Base-by-base conservation (phyloP, 2,888 invertebrate species). In the Dryobotodes eremita region DNA sequence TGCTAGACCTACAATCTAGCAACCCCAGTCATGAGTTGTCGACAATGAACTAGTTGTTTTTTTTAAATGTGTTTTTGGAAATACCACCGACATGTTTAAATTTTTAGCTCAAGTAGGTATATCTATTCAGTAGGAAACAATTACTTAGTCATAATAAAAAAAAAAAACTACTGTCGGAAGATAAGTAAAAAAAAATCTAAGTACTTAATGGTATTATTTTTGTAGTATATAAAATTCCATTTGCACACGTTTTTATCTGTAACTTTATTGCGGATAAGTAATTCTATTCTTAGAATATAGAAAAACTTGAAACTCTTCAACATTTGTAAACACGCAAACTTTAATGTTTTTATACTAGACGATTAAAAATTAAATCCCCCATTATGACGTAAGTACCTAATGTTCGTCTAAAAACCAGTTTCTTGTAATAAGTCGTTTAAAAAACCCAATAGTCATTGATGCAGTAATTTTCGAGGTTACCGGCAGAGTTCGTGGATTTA, bases 371-470 rank as follows among this genome's bases (percentile, higher is more conserved):
- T 0, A 31, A 82, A 36, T 36, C 23, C 57, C 31, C 26, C 2
- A 17, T 53, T 23, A 31, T 81, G 86, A 86, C 68, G 73, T 68
- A n/a, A 61, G 46, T 17, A 36, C 31, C 31, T 36, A 0, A 57
- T 48, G 36, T 59, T 65, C 69, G 15, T 73, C 26, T 46, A 23
- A 72, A 57, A 85, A 86, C 86, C 57, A 0, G 84, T 83, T 84
- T 71, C 13, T 55, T 61, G 23, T 75, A 70, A 69, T 66, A 46
- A 59, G 15, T 75, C 10, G 15, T 71, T 31, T 42, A 36, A 80
- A 85, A 86, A 83, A 80, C 70, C 73, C 77, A 66, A 80, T 80
- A 65, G 48, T n/a, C 10, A 23, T 77, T 61, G 42, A 10, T 71
- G 61, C 71, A 83, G 59, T 23, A 10, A 55, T 82, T 77, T 65